Evolutionary conservation across 2,113 vertebrate species (phyloP).

Genomic region (Panthera uncia): DNA sequence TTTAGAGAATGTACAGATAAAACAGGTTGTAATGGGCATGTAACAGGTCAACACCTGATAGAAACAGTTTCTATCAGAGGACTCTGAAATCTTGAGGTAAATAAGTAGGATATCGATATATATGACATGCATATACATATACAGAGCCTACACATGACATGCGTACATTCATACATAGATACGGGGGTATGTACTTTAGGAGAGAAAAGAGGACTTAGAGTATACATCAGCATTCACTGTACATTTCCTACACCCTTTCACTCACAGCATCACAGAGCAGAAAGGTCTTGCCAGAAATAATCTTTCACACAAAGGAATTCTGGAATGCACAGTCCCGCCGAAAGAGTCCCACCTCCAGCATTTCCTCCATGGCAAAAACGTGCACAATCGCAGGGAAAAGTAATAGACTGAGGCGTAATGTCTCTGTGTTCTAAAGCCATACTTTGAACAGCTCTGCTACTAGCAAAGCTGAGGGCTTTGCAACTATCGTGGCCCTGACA

Average conservation of each 20-base stretch:
- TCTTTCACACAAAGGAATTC: slow-evolving; percentile 32
- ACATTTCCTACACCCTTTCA: neutral
- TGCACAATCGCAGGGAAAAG: slow-evolving; percentile 20
- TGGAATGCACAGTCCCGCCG: neutral
- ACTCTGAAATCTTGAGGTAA: neutral
- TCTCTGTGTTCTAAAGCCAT: neutral
- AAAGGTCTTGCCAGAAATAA: slow-evolving; percentile 40
- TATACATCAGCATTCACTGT: neutral
- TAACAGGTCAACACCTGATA: neutral
- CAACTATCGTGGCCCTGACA: neutral
- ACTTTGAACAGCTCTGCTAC: neutral
- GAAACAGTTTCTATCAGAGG: neutral
- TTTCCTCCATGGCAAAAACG: neutral
- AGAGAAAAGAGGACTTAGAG: neutral
- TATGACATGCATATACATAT: neutral
- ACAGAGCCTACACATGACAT: neutral
- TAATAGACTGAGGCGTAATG: neutral
- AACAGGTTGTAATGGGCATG: neutral
- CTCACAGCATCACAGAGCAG: neutral
- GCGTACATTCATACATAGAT: neutral
- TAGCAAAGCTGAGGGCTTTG: neutral
- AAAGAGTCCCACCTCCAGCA: slow-evolving; percentile 40
- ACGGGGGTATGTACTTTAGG: neutral
- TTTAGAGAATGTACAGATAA: neutral
- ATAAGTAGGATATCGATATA: neutral